A percentile compares a stretch with the other conserved stretches of the same genome.
These are phyloP conservation scores for Fragum sueziense DNA, from an alignment of 2,888 invertebrate genomes.

Conservation along the genomic window DNA sequence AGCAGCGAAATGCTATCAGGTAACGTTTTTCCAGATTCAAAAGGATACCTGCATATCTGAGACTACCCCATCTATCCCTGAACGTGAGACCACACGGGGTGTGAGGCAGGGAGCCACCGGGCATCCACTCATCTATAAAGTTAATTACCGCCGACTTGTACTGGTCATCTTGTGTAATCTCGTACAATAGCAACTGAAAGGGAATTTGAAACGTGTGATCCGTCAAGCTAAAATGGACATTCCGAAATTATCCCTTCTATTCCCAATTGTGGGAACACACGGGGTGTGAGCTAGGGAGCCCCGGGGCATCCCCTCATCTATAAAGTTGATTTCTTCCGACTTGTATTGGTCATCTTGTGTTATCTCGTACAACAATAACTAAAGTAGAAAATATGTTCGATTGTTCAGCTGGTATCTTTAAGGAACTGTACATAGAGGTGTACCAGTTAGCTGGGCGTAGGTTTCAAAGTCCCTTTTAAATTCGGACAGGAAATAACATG, in stretches of 20 bases:
- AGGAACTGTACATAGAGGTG: too few species aligned
- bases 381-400: too few species aligned
- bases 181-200: conserved; percentile 66
- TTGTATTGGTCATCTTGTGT: conserved; percentile 67
- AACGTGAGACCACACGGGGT: conserved; percentile 77
- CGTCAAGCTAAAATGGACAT: too few species aligned
- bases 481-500: too few species aligned
- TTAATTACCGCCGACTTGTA: conserved; percentile 65
- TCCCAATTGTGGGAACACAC: conserved; percentile 74
- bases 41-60: conserved; percentile 74
- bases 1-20: too few species aligned
- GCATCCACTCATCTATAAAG: conserved; percentile 69
- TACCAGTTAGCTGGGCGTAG: too few species aligned
- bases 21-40: too few species aligned
- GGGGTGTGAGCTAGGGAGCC: conserved; percentile 73
- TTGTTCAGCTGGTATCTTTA: too few species aligned
- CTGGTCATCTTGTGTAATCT: conserved; percentile 62
- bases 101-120: conserved; percentile 72
- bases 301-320: conserved; percentile 72
- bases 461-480: too few species aligned
- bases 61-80: conserved; percentile 74
- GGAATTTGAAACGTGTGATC: background rate
- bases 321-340: conserved; percentile 61
- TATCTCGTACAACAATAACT: conserved; percentile 68
- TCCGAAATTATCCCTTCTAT: conserved; percentile 75